A percentile compares a stretch with the other conserved stretches of the same genome.
Conservation (phyloP, 2,113 vertebrate species). For the Ptyas mucosa region DNA sequence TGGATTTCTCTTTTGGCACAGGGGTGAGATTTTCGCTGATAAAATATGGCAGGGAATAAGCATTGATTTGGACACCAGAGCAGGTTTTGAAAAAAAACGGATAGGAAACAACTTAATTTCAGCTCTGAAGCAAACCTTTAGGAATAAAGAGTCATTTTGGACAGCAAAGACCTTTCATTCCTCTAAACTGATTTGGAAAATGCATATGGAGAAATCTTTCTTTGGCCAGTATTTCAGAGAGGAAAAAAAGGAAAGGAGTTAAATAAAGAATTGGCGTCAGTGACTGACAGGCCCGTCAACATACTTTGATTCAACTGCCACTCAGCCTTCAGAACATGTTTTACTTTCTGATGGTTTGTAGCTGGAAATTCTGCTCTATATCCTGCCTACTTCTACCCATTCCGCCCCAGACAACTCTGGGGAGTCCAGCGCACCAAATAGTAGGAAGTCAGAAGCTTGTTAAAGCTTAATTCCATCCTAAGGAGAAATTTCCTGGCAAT, state of each 20-base stretch:
- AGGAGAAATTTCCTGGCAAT: no score
- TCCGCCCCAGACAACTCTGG: neutral
- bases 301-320: neutral
- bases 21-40: neutral
- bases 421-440: no score
- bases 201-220: neutral
- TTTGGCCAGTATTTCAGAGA: neutral
- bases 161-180: neutral
- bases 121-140: neutral
- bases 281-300: neutral
- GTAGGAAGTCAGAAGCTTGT: no score
- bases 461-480: no score
- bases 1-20: neutral
- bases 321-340: neutral
- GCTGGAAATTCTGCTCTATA: neutral
- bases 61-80: neutral
- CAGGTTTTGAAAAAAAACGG: neutral
- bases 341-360: neutral
- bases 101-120: neutral
- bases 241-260: neutral
- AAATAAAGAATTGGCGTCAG: neutral
- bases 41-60: neutral
- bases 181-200: neutral
- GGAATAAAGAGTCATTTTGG: neutral
- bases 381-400: neutral